A percentile compares a stretch with the other conserved stretches of the same genome.
Evolutionary conservation across 92 coral and sea anemone species (phyloP).

Genomic region (Isaurus tuberculatus): DNA sequence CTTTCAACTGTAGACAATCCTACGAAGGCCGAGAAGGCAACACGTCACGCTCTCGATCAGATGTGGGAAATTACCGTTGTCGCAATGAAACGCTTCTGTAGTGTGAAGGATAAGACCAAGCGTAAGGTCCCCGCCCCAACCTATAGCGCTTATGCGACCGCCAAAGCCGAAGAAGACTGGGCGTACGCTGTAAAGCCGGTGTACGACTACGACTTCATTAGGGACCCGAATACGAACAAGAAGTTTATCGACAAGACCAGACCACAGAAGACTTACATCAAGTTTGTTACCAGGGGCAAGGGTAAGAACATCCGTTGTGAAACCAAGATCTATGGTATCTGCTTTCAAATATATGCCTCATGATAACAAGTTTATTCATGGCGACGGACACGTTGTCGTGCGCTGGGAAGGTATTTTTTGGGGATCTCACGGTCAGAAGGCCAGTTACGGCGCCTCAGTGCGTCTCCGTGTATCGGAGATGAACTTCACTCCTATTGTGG

Average conservation of each 20-base stretch:
- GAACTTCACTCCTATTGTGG: slow-evolving; percentile 25
- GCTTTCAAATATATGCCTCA: slow-evolving; percentile 27
- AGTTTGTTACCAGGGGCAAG: slow-evolving; percentile 4
- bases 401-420: no score
- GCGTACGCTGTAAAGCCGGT: slow-evolving; percentile 16
- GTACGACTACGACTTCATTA: not conserved
- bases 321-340: slow-evolving; percentile 19
- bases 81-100: slow-evolving; percentile 14
- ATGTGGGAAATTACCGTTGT: slow-evolving; percentile 20
- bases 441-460: slow-evolving; percentile 36
- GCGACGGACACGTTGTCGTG: slow-evolving; percentile 18
- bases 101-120: slow-evolving; percentile 22
- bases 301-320: slow-evolving; percentile 7
- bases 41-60: not conserved
- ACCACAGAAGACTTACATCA: no score
- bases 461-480: slow-evolving; percentile 18
- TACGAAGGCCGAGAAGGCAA: slow-evolving; percentile 2
- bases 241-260: no score
- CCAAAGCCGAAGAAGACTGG: no score
- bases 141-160: slow-evolving; percentile 26
- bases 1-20: no score
- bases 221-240: no score
- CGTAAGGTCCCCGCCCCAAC: no score
- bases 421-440: slow-evolving; percentile 28
- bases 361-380: slow-evolving; percentile 10